Base-by-base conservation (phyloP, 2,113 vertebrate species). In the Barnardius zonarius region DNA sequence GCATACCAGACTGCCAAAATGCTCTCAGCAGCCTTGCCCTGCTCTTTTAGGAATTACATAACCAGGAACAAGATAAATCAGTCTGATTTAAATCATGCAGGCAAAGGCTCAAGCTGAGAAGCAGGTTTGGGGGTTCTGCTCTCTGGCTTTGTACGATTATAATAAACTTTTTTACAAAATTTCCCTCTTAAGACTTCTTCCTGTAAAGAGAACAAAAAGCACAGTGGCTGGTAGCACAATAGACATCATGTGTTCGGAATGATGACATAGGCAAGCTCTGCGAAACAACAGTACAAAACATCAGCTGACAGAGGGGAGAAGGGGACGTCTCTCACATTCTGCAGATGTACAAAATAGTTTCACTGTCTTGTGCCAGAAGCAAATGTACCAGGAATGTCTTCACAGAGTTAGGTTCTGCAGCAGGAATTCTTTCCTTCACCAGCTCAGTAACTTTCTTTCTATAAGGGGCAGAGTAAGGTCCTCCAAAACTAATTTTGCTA, bases 371-470 rank as follows among this genome's bases (percentile, higher is more conserved):
- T 80, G 31, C 52, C 33, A 51, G 76, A 83, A 94, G 55, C 35
- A 51, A 76, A 89, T 54, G 57, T 66, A 82, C 27, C 30, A 72
- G 74, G 27, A 95, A 90, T 81, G 27, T 68, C 43, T 94, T 88
- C 61, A 64, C 35, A 61, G 66, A 62, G 39, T 90, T 88, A 44
- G 51, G 30, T 68, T 66, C 35, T 83, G 73, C 5, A 1, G 25
- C 27, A 80, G 28, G 46, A 80, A 64, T 92, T 92, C 37, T 90
- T 87, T 63, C 39, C 13, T 77, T 96, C 25, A 62, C 33, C 49
- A 94, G 54, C 86, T 93, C 94, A 84, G 73, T 90, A 88, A 78
- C 31, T 86, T 81, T 35, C 85, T 90, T 88, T 81, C 48, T 81
- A 7, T 55, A 75, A 81, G 35, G 24, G 49, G 37, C 9, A 70